phyloP scores from a whole-genome alignment of 1,140 invertebrate species.

The Heliothis virescens region DNA sequence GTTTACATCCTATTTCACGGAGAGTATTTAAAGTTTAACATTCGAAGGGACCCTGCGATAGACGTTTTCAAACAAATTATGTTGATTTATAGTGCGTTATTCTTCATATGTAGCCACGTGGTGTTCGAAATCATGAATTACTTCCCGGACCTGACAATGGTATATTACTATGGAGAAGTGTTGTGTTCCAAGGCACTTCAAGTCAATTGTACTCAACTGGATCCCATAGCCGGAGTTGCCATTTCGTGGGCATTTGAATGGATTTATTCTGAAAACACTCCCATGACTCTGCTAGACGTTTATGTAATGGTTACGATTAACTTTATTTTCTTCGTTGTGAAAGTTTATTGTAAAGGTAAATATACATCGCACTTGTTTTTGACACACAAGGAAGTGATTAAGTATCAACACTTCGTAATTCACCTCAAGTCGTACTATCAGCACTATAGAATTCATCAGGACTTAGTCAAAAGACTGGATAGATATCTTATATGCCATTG shows the following conservation, averaged over 20 bases:
- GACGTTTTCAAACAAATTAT: constrained; percentile 60
- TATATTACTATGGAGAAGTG: constrained; percentile 68
- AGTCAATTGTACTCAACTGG: constrained; percentile 55
- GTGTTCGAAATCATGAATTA: constrained; percentile 56
- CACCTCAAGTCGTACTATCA: constrained; percentile 69
- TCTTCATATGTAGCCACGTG: constrained; percentile 65
- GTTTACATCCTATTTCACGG: constrained; percentile 71
- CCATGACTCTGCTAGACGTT: constrained; percentile 62
- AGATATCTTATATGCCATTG: constrained; percentile 76
- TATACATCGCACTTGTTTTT: constrained; percentile 68
- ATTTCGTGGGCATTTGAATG: constrained; percentile 67
- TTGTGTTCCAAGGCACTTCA: constrained; percentile 56
- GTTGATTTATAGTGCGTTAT: constrained; percentile 61
- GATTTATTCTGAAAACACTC: constrained; percentile 62
- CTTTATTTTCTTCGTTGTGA: constrained; percentile 62
- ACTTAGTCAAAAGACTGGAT: constrained; percentile 67
- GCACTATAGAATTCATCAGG: constrained; percentile 69
- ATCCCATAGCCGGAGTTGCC: constrained; percentile 56
- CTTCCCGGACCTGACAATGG: constrained; percentile 54
- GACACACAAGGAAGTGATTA: constrained; percentile 59
- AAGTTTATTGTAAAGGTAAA: constrained; percentile 58
- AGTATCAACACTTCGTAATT: constrained; percentile 72
- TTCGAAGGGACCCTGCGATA: constrained; percentile 62
- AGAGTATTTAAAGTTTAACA: constrained; percentile 58
- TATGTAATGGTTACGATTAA: constrained; percentile 51